phyloP scores from a whole-genome alignment of 2,113 vertebrate genomes.

The Cryptotis parvus region DNA sequence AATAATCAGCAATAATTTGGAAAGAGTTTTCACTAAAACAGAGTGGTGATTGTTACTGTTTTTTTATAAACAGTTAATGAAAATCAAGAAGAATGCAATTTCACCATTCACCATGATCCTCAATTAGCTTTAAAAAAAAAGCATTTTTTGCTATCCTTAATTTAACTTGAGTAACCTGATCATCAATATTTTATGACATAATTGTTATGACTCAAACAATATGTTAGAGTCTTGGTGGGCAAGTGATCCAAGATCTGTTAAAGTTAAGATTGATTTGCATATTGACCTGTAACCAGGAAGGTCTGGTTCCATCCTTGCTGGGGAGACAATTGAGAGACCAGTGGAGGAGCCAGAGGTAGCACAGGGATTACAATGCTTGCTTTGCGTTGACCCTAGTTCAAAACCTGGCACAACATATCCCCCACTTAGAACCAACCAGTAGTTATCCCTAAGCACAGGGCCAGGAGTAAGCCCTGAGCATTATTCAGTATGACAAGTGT shows the following conservation, averaged over 20 bases:
- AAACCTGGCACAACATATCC: no score
- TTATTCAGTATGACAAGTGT: no score
- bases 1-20: neutral
- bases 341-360: no score
- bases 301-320: no score
- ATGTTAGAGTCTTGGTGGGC: neutral
- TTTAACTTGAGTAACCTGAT: neutral
- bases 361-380: no score
- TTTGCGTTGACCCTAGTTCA: no score
- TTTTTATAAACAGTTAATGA: neutral
- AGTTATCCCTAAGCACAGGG: no score
- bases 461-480: no score
- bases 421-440: no score
- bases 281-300: neutral
- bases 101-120: neutral
- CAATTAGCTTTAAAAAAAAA: slow-evolving; percentile 9
- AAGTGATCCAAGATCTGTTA: neutral
- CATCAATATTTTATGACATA: no score
- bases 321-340: no score
- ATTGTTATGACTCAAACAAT: no score
- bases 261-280: neutral
- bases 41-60: neutral
- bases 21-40: neutral
- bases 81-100: neutral
- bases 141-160: neutral